A percentile compares a stretch with the other conserved stretches of the same genome.
These are phyloP conservation scores for Ceratoteleas bidentatus DNA, from an alignment of 1,140 invertebrate species.

Conservation along the genomic window DNA sequence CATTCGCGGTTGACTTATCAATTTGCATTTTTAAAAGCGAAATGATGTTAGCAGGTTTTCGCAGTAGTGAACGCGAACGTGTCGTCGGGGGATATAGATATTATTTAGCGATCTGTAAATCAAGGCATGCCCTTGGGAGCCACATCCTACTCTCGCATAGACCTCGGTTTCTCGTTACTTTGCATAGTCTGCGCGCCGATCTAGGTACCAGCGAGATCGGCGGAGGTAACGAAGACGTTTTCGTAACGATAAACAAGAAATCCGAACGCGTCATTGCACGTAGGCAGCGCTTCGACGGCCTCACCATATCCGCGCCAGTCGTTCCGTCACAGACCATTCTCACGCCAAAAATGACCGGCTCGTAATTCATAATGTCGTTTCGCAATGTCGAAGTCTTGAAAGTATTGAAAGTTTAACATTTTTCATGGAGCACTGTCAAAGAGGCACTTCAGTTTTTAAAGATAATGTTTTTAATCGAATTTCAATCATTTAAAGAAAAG, in stretches of 20 bases:
- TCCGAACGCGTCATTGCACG: conserved; percentile 58
- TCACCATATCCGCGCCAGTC: conserved; percentile 46
- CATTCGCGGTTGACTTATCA: not conserved
- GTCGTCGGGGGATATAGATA: conserved; percentile 43
- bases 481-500: too few relatives aligned
- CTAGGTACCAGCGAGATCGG: conserved; percentile 44
- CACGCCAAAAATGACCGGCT: conserved; percentile 26
- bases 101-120: conserved; percentile 58
- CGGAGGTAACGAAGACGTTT: conserved; percentile 57
- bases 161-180: conserved; percentile 55
- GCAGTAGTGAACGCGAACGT: conserved; percentile 22
- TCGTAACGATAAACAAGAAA: conserved; percentile 62
- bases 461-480: too few relatives aligned
- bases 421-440: too few relatives aligned
- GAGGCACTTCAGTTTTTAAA: too few relatives aligned
- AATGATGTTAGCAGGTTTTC: conserved; percentile 27
- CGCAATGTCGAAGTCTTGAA: not conserved
- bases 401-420: not conserved
- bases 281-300: conserved; percentile 48
- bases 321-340: conserved; percentile 15
- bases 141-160: conserved; percentile 55
- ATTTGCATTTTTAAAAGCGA: conserved; percentile 3
- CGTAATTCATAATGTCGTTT: not conserved
- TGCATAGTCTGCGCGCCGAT: conserved; percentile 62
- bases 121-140: conserved; percentile 54